phyloP scores from a whole-genome alignment of 2,113 vertebrate species.

The Sylvilagus bachmani region DNA sequence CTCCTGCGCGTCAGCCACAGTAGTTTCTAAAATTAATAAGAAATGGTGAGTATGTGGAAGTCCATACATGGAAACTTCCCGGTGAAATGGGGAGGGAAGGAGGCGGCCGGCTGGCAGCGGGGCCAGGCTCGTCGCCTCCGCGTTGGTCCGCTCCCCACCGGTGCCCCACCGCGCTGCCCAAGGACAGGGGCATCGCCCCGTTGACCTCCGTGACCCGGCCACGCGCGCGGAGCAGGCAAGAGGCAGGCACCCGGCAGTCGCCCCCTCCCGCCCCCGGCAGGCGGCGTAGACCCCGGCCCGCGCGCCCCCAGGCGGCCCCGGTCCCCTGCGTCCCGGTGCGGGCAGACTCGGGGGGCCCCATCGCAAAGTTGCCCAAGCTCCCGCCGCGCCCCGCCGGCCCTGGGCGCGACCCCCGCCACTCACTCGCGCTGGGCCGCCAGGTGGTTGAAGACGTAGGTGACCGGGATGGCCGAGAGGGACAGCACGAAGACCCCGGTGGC shows the following conservation, averaged over 20 bases:
- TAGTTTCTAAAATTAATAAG: slow-evolving; percentile 68
- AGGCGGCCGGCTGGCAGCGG: neutral
- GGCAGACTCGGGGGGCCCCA: rapidly evolving
- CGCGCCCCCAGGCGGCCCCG: neutral
- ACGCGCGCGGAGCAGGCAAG: neutral
- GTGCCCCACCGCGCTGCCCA: neutral
- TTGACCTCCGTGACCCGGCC: neutral
- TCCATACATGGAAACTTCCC: slow-evolving; percentile 64
- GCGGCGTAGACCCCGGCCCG: neutral
- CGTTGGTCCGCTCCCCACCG: neutral
- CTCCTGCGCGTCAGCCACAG: slow-evolving; percentile 33
- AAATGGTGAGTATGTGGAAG: slow-evolving; percentile 35
- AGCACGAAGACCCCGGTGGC: slow-evolving; percentile 95
- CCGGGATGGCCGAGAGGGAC: slow-evolving; percentile 94
- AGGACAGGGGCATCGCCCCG: slow-evolving; percentile 9
- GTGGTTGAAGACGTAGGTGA: slow-evolving; percentile 92
- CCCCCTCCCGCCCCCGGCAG: neutral
- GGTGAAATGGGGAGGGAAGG: neutral
- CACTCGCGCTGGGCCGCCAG: slow-evolving; percentile 90
- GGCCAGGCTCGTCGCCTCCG: neutral
- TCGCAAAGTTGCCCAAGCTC: neutral
- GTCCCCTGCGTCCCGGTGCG: neutral
- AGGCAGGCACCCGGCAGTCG: neutral
- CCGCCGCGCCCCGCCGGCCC: neutral
- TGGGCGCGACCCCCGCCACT: slow-evolving; percentile 74